These are phyloP conservation scores for Helogale parvula DNA, from an alignment of 2,113 vertebrate genomes.

Conservation along the genomic window DNA sequence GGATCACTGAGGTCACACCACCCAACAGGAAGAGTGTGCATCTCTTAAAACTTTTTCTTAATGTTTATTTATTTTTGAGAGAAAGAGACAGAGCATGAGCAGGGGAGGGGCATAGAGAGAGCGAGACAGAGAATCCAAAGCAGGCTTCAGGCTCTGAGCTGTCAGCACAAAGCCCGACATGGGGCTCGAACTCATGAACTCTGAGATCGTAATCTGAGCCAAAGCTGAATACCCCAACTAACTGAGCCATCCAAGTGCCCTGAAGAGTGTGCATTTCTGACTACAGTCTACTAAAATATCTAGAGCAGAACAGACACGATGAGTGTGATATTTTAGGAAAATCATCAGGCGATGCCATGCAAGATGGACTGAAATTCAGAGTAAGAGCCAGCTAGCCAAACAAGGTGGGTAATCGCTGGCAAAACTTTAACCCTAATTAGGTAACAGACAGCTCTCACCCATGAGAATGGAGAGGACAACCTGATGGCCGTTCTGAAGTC, in stretches of 20 bases:
- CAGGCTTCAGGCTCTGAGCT: too few relatives aligned
- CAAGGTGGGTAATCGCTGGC: not conserved
- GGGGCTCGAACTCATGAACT: too few relatives aligned
- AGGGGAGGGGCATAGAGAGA: too few relatives aligned
- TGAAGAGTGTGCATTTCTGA: not conserved
- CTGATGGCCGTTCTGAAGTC: not conserved
- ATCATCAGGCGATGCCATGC: not conserved
- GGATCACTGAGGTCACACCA: fast-evolving
- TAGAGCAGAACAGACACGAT: not conserved
- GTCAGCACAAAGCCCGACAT: too few relatives aligned
- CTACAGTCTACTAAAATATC: not conserved
- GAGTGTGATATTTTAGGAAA: not conserved
- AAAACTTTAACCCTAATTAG: not conserved
- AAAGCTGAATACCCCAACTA: too few relatives aligned
- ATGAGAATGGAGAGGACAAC: not conserved
- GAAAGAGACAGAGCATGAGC: too few relatives aligned
- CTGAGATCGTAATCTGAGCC: too few relatives aligned
- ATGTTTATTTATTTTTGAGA: too few relatives aligned
- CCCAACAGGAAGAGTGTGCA: not conserved
- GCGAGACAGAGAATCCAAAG: too few relatives aligned
- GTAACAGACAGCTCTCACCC: not conserved
- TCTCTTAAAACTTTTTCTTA: too few relatives aligned
- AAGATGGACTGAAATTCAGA: not conserved
- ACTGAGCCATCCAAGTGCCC: too few relatives aligned
- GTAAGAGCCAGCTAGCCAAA: not conserved